Conservation (phyloP, 1,140 invertebrate genomes). For the Heterodera schachtii region DNA sequence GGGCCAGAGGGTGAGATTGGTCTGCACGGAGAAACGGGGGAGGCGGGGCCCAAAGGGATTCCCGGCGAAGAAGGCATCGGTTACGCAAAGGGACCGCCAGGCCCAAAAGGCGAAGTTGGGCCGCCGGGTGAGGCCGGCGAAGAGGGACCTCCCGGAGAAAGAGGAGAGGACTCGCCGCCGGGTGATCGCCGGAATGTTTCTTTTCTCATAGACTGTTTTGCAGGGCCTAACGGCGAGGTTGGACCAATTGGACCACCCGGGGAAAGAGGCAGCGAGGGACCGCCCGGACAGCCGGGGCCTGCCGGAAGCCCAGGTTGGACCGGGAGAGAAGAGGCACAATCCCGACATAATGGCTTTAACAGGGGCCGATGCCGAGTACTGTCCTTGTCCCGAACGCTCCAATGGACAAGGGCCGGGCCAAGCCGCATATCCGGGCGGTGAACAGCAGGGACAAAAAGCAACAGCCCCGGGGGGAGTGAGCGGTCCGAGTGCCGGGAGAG, state of each 20-base stretch:
- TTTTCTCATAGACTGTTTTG: background rate
- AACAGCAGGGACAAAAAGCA: no score
- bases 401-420: background rate
- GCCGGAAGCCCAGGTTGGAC: slow-evolving; percentile 30
- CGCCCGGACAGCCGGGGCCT: slow-evolving; percentile 33
- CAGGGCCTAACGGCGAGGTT: slow-evolving; percentile 34
- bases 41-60: slow-evolving; percentile 2
- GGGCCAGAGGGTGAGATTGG: slow-evolving; percentile 39
- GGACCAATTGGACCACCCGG: slow-evolving; percentile 29
- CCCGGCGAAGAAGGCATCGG: slow-evolving; percentile 17
- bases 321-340: background rate
- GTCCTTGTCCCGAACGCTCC: slow-evolving; percentile 38
- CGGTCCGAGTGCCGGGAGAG: no score
- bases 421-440: background rate
- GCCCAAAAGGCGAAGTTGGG: slow-evolving; percentile 38
- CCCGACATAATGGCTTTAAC: background rate
- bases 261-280: slow-evolving; percentile 30
- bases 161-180: slow-evolving; percentile 48
- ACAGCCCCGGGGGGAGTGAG: no score
- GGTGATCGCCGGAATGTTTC: slow-evolving; percentile 23
- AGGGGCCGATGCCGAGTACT: slow-evolving; percentile 46
- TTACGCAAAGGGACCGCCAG: slow-evolving; percentile 45
- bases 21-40: slow-evolving; percentile 18
- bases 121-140: slow-evolving; percentile 36
- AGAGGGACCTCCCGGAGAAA: slow-evolving; percentile 42